Evolutionary conservation across 2,888 invertebrate genomes (phyloP).

Genomic region (Clistopyga incitator): DNA sequence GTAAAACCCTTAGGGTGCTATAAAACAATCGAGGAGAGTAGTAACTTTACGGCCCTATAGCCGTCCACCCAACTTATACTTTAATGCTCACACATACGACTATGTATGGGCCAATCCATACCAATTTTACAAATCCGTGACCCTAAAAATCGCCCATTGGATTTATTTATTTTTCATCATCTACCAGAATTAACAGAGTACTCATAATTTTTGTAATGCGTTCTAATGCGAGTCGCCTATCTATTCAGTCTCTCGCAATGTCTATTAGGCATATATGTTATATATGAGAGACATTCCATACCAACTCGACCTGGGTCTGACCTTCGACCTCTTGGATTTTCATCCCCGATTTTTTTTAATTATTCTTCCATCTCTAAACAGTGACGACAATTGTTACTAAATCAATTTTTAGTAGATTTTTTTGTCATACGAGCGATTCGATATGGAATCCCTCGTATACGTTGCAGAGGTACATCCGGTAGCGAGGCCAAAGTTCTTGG

Average conservation of each 20-base stretch:
- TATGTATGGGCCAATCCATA: neutral
- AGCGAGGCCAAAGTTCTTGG: constrained; percentile 66
- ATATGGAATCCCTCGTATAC: neutral
- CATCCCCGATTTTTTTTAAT: too few species aligned
- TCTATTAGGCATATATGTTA: too few species aligned
- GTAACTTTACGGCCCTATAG: constrained; percentile 67
- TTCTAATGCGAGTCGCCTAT: too few species aligned
- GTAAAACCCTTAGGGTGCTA: constrained; percentile 70
- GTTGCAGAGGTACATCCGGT: constrained; percentile 3
- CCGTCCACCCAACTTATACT: constrained; percentile 32
- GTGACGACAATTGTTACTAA: too few species aligned
- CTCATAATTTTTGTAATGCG: too few species aligned
- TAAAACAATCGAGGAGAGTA: constrained; percentile 75
- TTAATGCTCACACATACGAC: constrained; percentile 5
- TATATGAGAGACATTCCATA: too few species aligned
- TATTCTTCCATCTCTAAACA: too few species aligned
- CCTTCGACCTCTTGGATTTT: too few species aligned
- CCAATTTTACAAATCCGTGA: neutral
- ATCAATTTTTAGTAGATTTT: too few species aligned
- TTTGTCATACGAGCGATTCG: neutral
- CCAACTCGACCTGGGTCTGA: too few species aligned
- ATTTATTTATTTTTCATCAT: neutral
- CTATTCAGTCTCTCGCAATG: too few species aligned
- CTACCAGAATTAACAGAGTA: too few species aligned
- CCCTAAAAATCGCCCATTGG: neutral